phyloP scores from a whole-genome alignment of 1,140 invertebrate species.

The Bilobella aurantiaca region DNA sequence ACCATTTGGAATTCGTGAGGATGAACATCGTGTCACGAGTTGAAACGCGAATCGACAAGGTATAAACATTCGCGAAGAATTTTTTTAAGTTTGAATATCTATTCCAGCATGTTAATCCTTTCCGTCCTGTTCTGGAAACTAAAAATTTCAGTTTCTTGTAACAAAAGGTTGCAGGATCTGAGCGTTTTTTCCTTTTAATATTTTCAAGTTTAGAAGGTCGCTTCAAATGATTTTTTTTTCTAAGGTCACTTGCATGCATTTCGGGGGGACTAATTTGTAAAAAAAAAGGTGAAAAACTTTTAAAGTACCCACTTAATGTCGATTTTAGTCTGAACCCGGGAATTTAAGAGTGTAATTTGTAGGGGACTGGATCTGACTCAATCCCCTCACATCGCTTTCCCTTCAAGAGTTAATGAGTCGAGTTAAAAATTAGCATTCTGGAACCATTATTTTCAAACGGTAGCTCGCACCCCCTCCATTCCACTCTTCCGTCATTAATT shows the following conservation, averaged over 20 bases:
- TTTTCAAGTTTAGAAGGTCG: background rate
- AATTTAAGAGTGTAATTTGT: background rate
- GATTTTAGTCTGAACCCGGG: background rate
- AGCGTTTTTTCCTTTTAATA: background rate
- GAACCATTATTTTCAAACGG: background rate
- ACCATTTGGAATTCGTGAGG: no score
- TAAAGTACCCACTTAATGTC: background rate
- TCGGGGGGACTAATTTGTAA: background rate
- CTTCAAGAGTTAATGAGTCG: conserved; percentile 2
- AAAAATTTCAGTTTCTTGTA: no score
- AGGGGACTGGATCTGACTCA: background rate
- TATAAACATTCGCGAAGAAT: no score
- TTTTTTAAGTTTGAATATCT: no score
- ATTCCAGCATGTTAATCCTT: no score
- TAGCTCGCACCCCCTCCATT: background rate
- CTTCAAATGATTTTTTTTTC: background rate
- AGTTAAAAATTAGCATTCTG: conserved; percentile 5
- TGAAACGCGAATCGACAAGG: no score
- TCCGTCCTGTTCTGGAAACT: no score
- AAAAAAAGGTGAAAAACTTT: background rate
- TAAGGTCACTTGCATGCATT: background rate
- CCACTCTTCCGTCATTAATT: no score
- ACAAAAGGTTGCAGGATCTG: no score
- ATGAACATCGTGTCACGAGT: no score
- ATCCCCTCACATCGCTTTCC: no score